Conservation (phyloP, 2,888 invertebrate species). For the Perizoma flavofasciatum region DNA sequence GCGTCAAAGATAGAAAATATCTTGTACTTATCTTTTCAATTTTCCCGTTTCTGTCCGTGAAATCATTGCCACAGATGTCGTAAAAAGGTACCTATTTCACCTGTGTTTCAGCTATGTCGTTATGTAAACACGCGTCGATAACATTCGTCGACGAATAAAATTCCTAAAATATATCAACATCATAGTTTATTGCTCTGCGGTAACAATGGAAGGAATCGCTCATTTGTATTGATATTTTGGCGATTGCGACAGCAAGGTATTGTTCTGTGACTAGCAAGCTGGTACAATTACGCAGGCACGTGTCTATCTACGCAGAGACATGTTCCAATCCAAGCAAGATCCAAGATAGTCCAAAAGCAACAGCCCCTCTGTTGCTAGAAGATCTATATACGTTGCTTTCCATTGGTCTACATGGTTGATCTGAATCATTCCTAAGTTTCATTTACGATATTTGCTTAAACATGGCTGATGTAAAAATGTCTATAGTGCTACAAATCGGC, state of each 20-base stretch:
- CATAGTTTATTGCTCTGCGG: background rate
- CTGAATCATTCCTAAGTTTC: too few relatives aligned
- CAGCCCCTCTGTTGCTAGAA: too few relatives aligned
- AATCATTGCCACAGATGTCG: constrained; percentile 13
- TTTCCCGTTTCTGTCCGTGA: constrained; percentile 3
- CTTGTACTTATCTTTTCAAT: constrained; percentile 12
- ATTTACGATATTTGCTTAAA: too few relatives aligned
- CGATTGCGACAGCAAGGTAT: background rate
- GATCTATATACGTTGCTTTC: too few relatives aligned
- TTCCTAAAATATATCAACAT: constrained; percentile 8
- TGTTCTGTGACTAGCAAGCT: background rate
- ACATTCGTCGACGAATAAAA: constrained; percentile 25
- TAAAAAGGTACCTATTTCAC: constrained; percentile 2
- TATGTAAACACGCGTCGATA: constrained; percentile 23
- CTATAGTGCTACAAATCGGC: too few relatives aligned
- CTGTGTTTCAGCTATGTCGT: constrained; percentile 17
- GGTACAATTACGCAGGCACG: background rate
- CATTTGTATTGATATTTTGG: constrained; percentile 2
- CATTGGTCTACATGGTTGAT: too few relatives aligned
- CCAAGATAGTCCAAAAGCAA: too few relatives aligned
- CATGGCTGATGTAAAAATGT: too few relatives aligned
- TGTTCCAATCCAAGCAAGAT: too few relatives aligned
- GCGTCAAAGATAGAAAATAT: background rate
- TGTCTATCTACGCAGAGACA: background rate
- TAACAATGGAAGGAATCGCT: constrained; percentile 14